Conservation (phyloP, 2,888 invertebrate genomes). For the Sinentomon sp. region DNA sequence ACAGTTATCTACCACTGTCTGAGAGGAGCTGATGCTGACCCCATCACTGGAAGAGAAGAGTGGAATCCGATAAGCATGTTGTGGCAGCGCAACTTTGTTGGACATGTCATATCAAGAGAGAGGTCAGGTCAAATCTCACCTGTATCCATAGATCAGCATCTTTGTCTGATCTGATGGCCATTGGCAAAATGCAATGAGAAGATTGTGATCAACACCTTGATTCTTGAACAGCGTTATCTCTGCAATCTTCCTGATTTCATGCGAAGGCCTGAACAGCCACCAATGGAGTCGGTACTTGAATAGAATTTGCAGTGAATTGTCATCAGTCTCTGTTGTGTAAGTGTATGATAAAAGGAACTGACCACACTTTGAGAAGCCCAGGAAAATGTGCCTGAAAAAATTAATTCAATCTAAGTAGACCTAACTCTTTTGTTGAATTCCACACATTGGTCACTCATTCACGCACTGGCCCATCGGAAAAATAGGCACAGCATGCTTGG, state of each 20-base stretch:
- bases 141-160: conserved; percentile 36
- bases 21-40: no score
- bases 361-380: conserved; percentile 85
- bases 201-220: conserved; percentile 22
- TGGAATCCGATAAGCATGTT: no score
- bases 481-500: no score
- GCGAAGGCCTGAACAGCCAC: conserved; percentile 32
- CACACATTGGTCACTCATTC: no score
- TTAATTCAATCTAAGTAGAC: no score
- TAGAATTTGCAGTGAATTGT: conserved; percentile 28
- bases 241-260: conserved; percentile 27
- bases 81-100: no score
- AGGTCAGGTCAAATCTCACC: conserved; percentile 25
- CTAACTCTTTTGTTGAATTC: no score
- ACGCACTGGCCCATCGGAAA: no score
- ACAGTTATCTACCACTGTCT: no score
- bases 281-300: conserved; percentile 36
- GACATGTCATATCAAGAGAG: background rate
- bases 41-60: no score
- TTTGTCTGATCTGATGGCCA: conserved; percentile 37
- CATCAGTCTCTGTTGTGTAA: conserved; percentile 27
- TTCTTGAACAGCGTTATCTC: conserved; percentile 31
- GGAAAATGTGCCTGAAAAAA: conserved; percentile 49
- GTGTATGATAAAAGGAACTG: conserved; percentile 75
- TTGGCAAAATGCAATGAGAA: conserved; percentile 37